Conservation (phyloP, 2,888 invertebrate genomes). For the Papilio elwesi region DNA sequence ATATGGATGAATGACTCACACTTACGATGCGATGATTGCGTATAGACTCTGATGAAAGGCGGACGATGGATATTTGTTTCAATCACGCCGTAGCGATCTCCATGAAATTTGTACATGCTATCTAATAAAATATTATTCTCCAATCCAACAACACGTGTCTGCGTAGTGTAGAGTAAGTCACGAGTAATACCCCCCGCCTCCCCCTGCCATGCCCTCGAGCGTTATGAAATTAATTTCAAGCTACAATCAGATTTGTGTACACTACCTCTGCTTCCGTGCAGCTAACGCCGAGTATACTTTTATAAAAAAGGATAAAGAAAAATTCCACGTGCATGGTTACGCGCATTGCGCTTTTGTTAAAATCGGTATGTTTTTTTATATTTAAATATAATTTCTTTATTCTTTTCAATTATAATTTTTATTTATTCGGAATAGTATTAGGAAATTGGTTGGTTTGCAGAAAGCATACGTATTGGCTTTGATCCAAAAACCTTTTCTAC, state of each 20-base stretch:
- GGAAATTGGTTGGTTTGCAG: no score
- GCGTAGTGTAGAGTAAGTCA: constrained; percentile 38
- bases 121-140: constrained; percentile 59
- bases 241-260: constrained; percentile 75
- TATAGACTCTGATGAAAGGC: no score
- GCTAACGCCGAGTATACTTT: constrained; percentile 44
- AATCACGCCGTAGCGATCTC: no score
- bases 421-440: no score
- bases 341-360: constrained; percentile 1
- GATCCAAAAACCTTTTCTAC: no score
- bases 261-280: constrained; percentile 55
- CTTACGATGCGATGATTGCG: no score
- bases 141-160: constrained; percentile 66
- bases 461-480: no score
- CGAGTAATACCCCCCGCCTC: constrained; percentile 40
- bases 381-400: neutral
- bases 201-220: constrained; percentile 58
- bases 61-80: no score
- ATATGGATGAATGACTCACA: no score
- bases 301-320: constrained; percentile 22
- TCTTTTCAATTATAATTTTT: neutral
- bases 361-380: neutral
- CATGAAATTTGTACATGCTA: constrained; percentile 48
- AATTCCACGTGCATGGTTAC: neutral
- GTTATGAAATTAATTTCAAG: constrained; percentile 81